A percentile compares a stretch with the other conserved stretches of the same genome.
These are phyloP conservation scores for Ctenoplectra terminalis DNA, from an alignment of 1,140 invertebrate species.

Conservation along the genomic window DNA sequence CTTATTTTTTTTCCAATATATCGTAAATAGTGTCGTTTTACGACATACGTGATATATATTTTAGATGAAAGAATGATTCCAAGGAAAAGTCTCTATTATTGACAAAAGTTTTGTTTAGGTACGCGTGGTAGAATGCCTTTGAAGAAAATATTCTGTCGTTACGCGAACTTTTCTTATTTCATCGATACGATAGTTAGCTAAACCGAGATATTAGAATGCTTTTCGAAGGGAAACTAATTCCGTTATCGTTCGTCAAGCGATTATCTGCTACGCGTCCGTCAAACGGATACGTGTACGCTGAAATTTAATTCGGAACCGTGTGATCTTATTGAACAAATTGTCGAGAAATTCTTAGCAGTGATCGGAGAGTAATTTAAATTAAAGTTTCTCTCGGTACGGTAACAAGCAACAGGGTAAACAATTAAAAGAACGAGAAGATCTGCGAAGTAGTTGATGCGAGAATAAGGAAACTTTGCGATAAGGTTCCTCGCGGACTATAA, in stretches of 20 bases:
- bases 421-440: neutral
- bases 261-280: too few relatives aligned
- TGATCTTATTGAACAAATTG: neutral
- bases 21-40: neutral
- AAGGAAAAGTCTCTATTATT: neutral
- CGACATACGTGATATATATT: too few relatives aligned
- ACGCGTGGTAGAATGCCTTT: too few relatives aligned
- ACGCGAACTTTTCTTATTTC: neutral
- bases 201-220: neutral
- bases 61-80: neutral
- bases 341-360: neutral
- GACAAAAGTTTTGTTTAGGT: too few relatives aligned
- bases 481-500: neutral
- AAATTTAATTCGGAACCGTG: neutral
- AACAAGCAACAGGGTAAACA: neutral
- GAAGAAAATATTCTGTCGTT: too few relatives aligned
- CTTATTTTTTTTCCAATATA: neutral
- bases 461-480: neutral
- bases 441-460: neutral
- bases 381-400: neutral
- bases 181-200: too few relatives aligned
- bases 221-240: neutral
- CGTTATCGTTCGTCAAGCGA: neutral
- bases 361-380: neutral
- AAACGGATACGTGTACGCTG: neutral